Evolutionary conservation across 2,888 invertebrate genomes (phyloP), one percentile per base, ranked within the genome.

Genomic region (Drosophila emarginata): DNA sequence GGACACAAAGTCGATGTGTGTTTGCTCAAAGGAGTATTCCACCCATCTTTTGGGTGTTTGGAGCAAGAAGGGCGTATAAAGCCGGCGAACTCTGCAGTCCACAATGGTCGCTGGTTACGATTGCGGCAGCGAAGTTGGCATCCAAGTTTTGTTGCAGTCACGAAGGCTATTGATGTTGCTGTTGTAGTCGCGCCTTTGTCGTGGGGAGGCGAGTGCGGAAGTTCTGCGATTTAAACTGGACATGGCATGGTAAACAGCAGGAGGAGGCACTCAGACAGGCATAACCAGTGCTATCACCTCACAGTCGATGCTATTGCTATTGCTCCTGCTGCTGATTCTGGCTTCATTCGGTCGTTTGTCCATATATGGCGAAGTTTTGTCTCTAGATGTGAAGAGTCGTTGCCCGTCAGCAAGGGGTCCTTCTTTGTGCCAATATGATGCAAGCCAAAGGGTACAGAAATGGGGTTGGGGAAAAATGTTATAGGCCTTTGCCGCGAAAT

Each of bases 401-500:
- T 67, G 75, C 69, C 73, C 77, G 74, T 72, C 78, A 69, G 76
- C 71, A 73, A 71, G 70, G 77, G 79, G 76, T 74, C 79, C 84
- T 87, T 81, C 82, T 84, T 82, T 80, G 80, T 76, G 69, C 77
- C 79, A 77, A 74, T 77, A 71, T 68, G 69, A 63, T 70, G 71
- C 65, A 64, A 61, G 61, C 40, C 52, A 67, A 67, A 69, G 67
- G 79, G 63, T 72, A 74, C 61, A 67, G 64, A 51, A 63, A 54
- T 56, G 40, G 65, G 56, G 51, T 60, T 62, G 40, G 53, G 61
- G 50, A 51, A 53, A 51, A 68, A 61, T 67, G 69, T 54, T 74
- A 53, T 51, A 45, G 59, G 54, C 65, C 39, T 56, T 70, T 71
- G 77, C 77, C 66, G 81, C 64, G 78, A 76, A 79, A 77, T 86